phyloP scores from a whole-genome alignment of 2,113 vertebrate genomes.

The Alethe diademata region DNA sequence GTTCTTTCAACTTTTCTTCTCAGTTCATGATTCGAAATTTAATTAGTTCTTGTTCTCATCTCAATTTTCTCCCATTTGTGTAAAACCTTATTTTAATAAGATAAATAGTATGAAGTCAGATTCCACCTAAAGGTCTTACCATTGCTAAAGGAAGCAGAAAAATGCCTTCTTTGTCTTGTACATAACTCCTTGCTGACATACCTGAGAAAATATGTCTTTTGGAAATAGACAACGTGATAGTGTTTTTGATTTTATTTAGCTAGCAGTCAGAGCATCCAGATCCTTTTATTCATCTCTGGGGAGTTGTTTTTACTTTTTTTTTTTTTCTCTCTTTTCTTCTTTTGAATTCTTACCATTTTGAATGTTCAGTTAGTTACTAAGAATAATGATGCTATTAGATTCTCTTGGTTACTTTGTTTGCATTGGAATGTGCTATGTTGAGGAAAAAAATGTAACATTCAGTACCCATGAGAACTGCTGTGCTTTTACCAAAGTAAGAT shows the following conservation, averaged over 20 bases:
- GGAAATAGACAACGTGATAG: background rate
- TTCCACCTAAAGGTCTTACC: background rate
- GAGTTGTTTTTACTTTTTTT: background rate
- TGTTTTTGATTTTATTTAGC: background rate
- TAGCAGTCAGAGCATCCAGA: background rate
- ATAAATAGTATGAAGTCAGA: background rate
- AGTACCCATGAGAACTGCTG: background rate
- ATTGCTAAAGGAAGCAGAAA: background rate
- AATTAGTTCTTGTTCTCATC: background rate
- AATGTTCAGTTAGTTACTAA: background rate
- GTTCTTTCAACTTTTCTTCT: background rate
- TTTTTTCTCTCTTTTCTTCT: fast-evolving
- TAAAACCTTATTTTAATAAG: background rate
- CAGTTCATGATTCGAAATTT: background rate
- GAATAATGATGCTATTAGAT: background rate
- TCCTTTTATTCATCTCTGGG: background rate
- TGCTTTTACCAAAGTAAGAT: background rate
- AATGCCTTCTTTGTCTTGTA: background rate
- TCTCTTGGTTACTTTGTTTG: background rate
- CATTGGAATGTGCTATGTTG: background rate
- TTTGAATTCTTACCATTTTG: background rate
- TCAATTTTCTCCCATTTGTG: background rate
- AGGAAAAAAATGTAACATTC: background rate
- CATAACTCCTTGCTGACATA: background rate
- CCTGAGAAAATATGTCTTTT: background rate